Evolutionary conservation across 2,888 invertebrate genomes (phyloP).

Genomic region (Electrophaes corylata): DNA sequence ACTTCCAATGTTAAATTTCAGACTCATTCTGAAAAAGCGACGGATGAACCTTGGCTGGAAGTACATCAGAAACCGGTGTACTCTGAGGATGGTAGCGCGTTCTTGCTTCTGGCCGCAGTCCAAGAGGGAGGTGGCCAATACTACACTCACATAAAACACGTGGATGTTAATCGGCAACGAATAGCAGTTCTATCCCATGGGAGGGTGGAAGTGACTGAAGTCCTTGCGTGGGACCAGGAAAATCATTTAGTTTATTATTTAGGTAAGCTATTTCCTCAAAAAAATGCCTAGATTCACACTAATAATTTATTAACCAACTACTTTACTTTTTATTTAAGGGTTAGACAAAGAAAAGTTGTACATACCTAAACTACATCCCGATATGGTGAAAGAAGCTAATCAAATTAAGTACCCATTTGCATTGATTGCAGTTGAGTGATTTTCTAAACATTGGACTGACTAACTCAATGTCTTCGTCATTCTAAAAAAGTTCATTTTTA

Average conservation of each 20-base stretch:
- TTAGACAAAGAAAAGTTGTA: constrained; percentile 66
- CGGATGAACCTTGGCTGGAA: constrained; percentile 94
- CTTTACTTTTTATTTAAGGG: constrained; percentile 65
- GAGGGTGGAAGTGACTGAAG: constrained; percentile 91
- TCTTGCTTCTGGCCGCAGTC: constrained; percentile 91
- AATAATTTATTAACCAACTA: constrained; percentile 33
- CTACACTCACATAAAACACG: constrained; percentile 95
- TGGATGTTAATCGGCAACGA: constrained; percentile 91
- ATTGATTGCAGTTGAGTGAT: constrained; percentile 72
- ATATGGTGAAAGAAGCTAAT: constrained; percentile 72
- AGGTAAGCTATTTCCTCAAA: constrained; percentile 58
- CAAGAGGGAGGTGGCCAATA: constrained; percentile 93
- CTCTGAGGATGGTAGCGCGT: constrained; percentile 92
- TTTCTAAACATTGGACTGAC: constrained; percentile 43
- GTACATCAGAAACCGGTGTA: constrained; percentile 93
- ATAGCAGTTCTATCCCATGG: constrained; percentile 94
- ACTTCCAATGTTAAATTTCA: constrained; percentile 53
- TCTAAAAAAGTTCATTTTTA: constrained; percentile 42
- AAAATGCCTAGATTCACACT: constrained; percentile 11
- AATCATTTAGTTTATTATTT: constrained; percentile 92
- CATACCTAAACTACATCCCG: constrained; percentile 71
- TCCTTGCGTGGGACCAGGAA: constrained; percentile 93
- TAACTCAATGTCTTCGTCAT: constrained; percentile 42
- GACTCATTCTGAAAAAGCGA: constrained; percentile 93
- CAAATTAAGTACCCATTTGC: constrained; percentile 77